phyloP scores from a whole-genome alignment of 2,113 vertebrate genomes.

The Orycteropus afer region DNA sequence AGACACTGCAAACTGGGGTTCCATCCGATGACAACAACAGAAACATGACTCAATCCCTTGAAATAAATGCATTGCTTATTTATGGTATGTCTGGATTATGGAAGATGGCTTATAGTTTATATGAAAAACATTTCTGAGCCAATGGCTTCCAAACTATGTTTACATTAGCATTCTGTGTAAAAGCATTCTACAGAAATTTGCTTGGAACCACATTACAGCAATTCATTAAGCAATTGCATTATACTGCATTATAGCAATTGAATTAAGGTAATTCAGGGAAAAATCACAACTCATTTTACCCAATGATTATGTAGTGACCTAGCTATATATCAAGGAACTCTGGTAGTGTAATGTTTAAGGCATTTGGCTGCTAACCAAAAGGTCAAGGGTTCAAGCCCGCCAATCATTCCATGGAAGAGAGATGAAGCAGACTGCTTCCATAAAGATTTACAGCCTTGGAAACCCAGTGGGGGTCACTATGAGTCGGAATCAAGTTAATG shows the following conservation, averaged over 20 bases:
- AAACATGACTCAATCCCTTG: slow-evolving; percentile 5
- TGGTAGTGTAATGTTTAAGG: no score
- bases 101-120: slow-evolving; percentile 5
- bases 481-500: no score
- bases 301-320: not conserved
- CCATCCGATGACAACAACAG: slow-evolving; percentile 53
- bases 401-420: no score
- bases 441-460: no score
- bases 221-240: no score
- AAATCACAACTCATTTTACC: not conserved
- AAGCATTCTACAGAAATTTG: not conserved
- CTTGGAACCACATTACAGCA: not conserved
- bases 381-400: no score
- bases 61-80: slow-evolving; percentile 27
- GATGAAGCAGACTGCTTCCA: no score
- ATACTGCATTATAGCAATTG: no score
- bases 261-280: not conserved
- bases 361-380: no score
- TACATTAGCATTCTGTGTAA: not conserved
- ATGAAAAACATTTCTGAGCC: not conserved
- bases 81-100: not conserved
- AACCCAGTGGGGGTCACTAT: no score
- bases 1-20: not conserved
- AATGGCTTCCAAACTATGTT: not conserved
- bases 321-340: not conserved